These are phyloP conservation scores for Zosterops hypoxanthus DNA, from an alignment of 2,113 vertebrate species.

Conservation along the genomic window DNA sequence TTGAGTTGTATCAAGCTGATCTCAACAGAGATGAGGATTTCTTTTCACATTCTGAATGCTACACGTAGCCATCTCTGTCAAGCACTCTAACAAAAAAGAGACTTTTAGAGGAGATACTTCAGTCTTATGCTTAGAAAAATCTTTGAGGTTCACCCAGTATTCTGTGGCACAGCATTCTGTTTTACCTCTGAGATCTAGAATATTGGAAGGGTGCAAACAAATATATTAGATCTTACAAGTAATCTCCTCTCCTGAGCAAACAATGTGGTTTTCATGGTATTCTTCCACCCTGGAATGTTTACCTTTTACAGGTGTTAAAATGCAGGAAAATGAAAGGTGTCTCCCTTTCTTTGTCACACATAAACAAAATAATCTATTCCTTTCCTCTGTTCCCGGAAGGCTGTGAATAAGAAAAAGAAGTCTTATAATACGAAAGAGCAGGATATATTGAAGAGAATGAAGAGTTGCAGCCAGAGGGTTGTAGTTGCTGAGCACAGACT, in stretches of 20 bases:
- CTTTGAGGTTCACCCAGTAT: not conserved
- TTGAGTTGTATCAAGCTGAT: not conserved
- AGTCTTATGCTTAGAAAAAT: not conserved
- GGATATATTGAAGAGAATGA: not conserved
- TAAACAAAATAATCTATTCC: not conserved
- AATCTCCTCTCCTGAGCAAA: not conserved
- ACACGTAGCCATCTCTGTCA: not conserved
- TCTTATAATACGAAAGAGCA: not conserved
- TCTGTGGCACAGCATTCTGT: not conserved
- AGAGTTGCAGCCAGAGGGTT: not conserved
- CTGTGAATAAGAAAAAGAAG: not conserved
- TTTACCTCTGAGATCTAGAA: not conserved
- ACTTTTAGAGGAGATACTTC: not conserved
- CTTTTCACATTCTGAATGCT: not conserved
- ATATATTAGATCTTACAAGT: not conserved
- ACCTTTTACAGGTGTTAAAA: not conserved
- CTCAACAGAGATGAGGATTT: not conserved
- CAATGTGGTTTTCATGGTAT: not conserved
- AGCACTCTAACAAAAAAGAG: rapidly evolving
- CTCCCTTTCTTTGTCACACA: not conserved
- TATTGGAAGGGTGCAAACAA: not conserved
- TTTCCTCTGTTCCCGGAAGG: not conserved
- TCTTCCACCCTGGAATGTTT: not conserved
- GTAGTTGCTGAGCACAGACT: not conserved
- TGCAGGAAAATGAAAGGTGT: not conserved